Evolutionary conservation across 2,797 vertebrate genomes (phyloP), one percentile per base, ranked within the genome.

Genomic region (Halcyon smyrnensis): DNA sequence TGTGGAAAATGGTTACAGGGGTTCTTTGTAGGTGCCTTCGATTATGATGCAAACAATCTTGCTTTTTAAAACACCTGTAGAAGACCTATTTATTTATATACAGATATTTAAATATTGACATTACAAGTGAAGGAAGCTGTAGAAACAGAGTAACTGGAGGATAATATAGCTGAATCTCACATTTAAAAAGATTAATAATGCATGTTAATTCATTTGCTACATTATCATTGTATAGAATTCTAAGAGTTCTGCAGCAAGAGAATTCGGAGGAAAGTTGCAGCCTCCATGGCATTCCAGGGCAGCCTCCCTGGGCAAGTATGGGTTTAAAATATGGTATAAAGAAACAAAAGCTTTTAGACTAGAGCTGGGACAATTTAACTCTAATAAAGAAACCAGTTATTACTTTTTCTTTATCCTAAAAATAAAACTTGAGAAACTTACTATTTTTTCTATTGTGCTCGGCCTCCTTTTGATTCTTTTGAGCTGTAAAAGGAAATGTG

Each of bases 1-100:
- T 3, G 4, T 95, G 93, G 94, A 96, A 96, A 93, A 95, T 77
- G 30, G 93, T 90, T 80, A 68, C 93, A 93, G 92, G 96, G 88
- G 65, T 95, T 54, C 87, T 87, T 73, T 95, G 89, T 96, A 95
- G 94, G 94, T 97, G 69, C 78, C 93, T 95, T 87, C 56, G 84
- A 20, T 95, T 89, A 78, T 46, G 50, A 89, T 81, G 89, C 65
- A 89, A 84, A 65, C 56, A 84, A 8, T 81, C 75, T 84, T 73
- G 54, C 20, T 81, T 95, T 91, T 67, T 48, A 51, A 84, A 94
- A 78, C 79, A 92, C 75, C 84, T 93, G 90, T 92, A n/a, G 84
- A 81, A 78, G 30, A 45, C 14, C 15, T 51, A 17, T 53, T 53
- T 53, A 53, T 53, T 48, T 48, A 53, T 53, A 30, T 53, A 39